phyloP scores from a whole-genome alignment of 37 sponge, comb jelly and placozoan genomes.

The Beroe ovata region DNA sequence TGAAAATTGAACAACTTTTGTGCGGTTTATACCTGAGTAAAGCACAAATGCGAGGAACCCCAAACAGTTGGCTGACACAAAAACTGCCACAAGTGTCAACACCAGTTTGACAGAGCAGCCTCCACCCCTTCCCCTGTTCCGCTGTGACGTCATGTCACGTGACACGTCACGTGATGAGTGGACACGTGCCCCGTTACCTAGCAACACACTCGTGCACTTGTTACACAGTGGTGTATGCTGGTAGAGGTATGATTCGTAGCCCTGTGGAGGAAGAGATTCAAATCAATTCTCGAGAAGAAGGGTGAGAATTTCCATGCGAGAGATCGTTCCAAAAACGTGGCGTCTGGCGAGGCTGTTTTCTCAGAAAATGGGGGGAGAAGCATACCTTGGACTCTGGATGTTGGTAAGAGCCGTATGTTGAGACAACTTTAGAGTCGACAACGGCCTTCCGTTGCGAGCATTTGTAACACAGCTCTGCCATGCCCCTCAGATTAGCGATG shows the following conservation, averaged over 20 bases:
- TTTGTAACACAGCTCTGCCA: slow-evolving; percentile 26
- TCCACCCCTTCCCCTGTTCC: background rate
- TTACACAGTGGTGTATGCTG: slow-evolving; percentile 21
- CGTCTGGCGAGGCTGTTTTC: too few relatives aligned
- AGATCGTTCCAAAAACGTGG: too few relatives aligned
- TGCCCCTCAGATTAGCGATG: too few relatives aligned
- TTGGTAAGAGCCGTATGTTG: background rate
- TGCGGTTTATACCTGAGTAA: background rate
- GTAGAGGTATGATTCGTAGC: slow-evolving; percentile 43
- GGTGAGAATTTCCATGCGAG: too few relatives aligned
- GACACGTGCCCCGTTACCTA: background rate
- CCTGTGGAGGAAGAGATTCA: too few relatives aligned
- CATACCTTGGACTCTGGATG: background rate
- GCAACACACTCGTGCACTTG: background rate
- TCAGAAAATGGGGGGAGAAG: too few relatives aligned
- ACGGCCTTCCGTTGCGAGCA: slow-evolving; percentile 35
- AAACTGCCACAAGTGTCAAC: too few relatives aligned
- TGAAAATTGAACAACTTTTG: too few relatives aligned
- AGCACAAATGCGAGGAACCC: background rate
- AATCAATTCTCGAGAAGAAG: too few relatives aligned
- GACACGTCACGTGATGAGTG: slow-evolving; percentile 8
- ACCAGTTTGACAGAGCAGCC: background rate
- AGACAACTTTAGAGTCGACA: background rate
- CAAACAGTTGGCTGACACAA: background rate
- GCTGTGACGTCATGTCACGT: background rate